These are phyloP conservation scores for Planiliza haematocheilus DNA, from an alignment of 2,113 vertebrate species.

Conservation along the genomic window DNA sequence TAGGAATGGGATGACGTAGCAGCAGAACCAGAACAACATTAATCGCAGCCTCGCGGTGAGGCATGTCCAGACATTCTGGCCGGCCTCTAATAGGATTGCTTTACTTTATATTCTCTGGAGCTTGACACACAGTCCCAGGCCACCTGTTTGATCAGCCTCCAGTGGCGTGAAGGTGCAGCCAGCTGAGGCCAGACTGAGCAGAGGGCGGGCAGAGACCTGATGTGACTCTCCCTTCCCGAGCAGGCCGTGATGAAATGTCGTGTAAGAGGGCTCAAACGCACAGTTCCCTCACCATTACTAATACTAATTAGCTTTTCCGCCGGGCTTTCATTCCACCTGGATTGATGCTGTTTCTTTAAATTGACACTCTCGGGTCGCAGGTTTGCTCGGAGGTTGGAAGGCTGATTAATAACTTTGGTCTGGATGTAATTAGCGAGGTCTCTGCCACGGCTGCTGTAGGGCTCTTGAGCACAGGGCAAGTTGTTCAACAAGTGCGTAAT, in stretches of 20 bases:
- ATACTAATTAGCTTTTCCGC: conserved; percentile 58
- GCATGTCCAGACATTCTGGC: neutral
- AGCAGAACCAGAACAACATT: conserved; percentile 5
- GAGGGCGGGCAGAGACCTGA: conserved; percentile 26
- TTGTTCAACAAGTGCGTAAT: neutral
- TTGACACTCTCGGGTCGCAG: conserved; percentile 53
- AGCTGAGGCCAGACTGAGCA: conserved; percentile 14
- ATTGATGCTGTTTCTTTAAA: conserved; percentile 55
- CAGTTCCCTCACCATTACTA: conserved; percentile 34
- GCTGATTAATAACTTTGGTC: conserved; percentile 46
- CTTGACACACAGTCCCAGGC: conserved; percentile 25
- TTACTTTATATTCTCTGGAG: conserved; percentile 29
- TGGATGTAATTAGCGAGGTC: conserved; percentile 53
- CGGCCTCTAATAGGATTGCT: conserved; percentile 3
- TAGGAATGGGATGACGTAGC: neutral
- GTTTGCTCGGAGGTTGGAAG: conserved; percentile 41
- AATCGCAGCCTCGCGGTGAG: neutral
- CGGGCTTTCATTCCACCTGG: conserved; percentile 50
- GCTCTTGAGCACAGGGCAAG: conserved; percentile 21
- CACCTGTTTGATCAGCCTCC: conserved; percentile 39
- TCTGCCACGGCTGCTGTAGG: conserved; percentile 21
- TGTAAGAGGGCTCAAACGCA: conserved; percentile 52
- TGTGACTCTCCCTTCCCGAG: conserved; percentile 29
- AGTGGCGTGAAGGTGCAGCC: conserved; percentile 31
- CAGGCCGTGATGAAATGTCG: conserved; percentile 58